These are phyloP conservation scores for Mallotus villosus DNA, from an alignment of 2,797 vertebrate genomes.

Conservation along the genomic window DNA sequence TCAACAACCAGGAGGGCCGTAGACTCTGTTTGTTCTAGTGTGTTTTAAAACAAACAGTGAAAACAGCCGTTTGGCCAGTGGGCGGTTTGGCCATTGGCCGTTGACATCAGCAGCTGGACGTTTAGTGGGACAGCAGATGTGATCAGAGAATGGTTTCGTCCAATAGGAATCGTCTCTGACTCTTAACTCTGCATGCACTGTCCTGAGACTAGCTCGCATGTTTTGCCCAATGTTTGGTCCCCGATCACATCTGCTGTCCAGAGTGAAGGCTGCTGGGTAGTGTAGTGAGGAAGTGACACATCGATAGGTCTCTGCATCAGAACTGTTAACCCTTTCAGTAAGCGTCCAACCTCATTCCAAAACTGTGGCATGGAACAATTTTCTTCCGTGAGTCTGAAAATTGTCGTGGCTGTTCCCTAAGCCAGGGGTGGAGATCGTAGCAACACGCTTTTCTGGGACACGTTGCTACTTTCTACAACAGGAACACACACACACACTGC, in stretches of 20 bases:
- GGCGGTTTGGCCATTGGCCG: too few relatives aligned
- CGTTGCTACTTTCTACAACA: not conserved
- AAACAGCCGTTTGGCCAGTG: not conserved
- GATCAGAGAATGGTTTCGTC: slow-evolving; percentile 13
- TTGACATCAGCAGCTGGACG: not conserved
- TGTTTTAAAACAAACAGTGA: slow-evolving; percentile 9
- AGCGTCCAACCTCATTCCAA: slow-evolving; percentile 29
- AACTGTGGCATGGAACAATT: slow-evolving; percentile 49
- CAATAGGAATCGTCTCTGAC: too few relatives aligned
- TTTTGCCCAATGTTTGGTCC: not conserved
- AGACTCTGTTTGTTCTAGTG: slow-evolving; percentile 20
- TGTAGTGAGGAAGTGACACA: slow-evolving; percentile 3
- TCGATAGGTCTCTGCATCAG: not conserved
- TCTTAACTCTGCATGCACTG: too few relatives aligned
- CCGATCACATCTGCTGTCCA: slow-evolving; percentile 14
- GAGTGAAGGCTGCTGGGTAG: slow-evolving; percentile 9
- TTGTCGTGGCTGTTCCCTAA: slow-evolving; percentile 29
- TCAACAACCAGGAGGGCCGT: not conserved
- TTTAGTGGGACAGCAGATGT: not conserved
- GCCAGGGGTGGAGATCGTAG: slow-evolving; percentile 18
- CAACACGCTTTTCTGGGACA: slow-evolving; percentile 16
- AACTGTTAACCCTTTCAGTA: not conserved
- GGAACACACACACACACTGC: not conserved
- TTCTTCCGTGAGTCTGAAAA: slow-evolving; percentile 52
- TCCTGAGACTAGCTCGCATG: not conserved